Evolutionary conservation across 2,888 invertebrate genomes (phyloP).

Genomic region (Drosophila melanocephala): DNA sequence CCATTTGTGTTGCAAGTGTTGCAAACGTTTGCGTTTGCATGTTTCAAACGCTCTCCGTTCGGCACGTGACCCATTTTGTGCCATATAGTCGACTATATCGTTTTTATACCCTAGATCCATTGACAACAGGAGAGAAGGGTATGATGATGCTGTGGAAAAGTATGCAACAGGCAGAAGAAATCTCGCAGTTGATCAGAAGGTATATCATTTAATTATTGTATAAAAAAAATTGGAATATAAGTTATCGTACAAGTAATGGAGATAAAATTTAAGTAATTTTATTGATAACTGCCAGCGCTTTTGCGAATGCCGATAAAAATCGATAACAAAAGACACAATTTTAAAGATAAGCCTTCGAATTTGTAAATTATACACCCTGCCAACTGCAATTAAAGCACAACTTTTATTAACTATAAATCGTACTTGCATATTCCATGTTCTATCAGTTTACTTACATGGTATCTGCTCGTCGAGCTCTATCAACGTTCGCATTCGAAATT

Average conservation of each 20-base stretch:
- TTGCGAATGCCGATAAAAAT: background rate
- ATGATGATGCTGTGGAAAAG: background rate
- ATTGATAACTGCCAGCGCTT: background rate
- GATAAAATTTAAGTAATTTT: fast-evolving
- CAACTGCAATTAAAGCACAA: background rate
- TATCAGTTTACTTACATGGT: background rate
- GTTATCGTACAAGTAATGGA: background rate
- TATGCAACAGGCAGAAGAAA: background rate
- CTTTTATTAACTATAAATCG: background rate
- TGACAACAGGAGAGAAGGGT: background rate
- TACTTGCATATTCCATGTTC: background rate
- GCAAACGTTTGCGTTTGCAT: constrained; percentile 61
- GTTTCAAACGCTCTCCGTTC: constrained; percentile 44
- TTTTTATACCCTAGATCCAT: constrained; percentile 3
- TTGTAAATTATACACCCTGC: background rate
- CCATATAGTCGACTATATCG: constrained; percentile 1
- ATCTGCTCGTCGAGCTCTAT: background rate
- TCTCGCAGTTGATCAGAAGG: background rate
- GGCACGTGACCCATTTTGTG: constrained; percentile 62
- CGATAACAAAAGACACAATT: background rate
- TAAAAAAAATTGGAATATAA: background rate
- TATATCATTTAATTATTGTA: background rate
- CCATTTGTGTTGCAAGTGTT: constrained; percentile 39
- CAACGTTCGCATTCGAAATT: background rate
- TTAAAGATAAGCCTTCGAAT: background rate